Evolutionary conservation across 2,888 invertebrate species (phyloP).

Genomic region (Apomyelois bistriatella): DNA sequence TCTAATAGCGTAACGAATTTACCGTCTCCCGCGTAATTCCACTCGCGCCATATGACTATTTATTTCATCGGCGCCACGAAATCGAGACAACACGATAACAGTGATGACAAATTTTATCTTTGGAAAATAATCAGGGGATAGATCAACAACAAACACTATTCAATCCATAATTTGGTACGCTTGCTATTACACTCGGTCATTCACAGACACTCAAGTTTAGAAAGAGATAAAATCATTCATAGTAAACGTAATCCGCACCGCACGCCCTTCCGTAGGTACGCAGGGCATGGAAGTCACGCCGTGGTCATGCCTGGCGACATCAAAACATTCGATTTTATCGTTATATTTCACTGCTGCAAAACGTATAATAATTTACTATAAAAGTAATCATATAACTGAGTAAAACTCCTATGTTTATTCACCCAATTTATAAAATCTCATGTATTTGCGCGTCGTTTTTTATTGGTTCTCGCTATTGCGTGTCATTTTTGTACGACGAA

Average conservation of each 20-base stretch:
- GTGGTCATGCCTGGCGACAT: slow-evolving; percentile 66
- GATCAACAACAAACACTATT: slow-evolving; percentile 75
- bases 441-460: slow-evolving; percentile 75
- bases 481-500: slow-evolving; percentile 75
- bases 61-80: slow-evolving; percentile 47
- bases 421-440: slow-evolving; percentile 64
- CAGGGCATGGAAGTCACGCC: slow-evolving; percentile 80
- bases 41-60: slow-evolving; percentile 52
- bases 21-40: slow-evolving; percentile 47
- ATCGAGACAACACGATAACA: slow-evolving; percentile 58
- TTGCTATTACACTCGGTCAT: slow-evolving; percentile 77
- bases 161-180: slow-evolving; percentile 76
- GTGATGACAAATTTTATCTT: slow-evolving; percentile 55
- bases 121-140: slow-evolving; percentile 70
- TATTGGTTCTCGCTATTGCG: slow-evolving; percentile 74
- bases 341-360: slow-evolving; percentile 42
- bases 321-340: slow-evolving; percentile 67
- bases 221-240: slow-evolving; percentile 81
- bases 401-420: slow-evolving; percentile 54
- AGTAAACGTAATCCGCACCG: slow-evolving; percentile 75
- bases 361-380: slow-evolving; percentile 36
- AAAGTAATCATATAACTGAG: slow-evolving; percentile 45
- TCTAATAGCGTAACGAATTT: slow-evolving; percentile 57
- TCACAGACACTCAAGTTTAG: slow-evolving; percentile 77
- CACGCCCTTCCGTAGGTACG: slow-evolving; percentile 76